Percentiles rank a stretch among this genome's conserved stretches.
These are phyloP conservation scores for Barypeithes pellucidus DNA, from an alignment of 2,888 invertebrate species.

Conservation along the genomic window DNA sequence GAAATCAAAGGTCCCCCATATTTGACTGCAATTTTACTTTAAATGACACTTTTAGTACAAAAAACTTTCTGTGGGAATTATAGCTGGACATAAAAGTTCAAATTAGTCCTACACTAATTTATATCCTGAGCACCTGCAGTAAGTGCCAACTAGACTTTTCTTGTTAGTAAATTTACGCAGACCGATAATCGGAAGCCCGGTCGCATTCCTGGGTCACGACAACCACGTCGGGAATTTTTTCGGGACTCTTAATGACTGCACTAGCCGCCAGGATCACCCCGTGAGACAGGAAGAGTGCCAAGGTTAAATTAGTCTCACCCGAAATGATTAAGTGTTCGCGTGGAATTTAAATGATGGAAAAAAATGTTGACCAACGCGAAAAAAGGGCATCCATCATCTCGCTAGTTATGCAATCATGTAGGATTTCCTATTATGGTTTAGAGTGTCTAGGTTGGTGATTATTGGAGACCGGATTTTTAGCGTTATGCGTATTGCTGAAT, in stretches of 20 bases:
- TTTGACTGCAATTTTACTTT: too few relatives aligned
- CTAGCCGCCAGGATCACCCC: conserved; percentile 53
- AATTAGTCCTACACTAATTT: too few relatives aligned
- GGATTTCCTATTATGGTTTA: not conserved
- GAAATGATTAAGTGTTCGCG: conserved; percentile 48
- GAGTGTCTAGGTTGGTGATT: not conserved
- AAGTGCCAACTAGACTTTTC: conserved; percentile 47
- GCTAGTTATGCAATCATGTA: conserved; percentile 25
- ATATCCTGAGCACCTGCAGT: conserved; percentile 21
- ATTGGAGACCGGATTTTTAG: too few relatives aligned
- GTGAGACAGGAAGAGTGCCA: conserved; percentile 53
- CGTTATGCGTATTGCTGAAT: too few relatives aligned
- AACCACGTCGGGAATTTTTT: conserved; percentile 52
- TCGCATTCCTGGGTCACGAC: conserved; percentile 50
- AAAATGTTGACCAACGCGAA: conserved; percentile 51
- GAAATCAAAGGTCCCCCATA: too few relatives aligned
- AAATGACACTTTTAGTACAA: too few relatives aligned
- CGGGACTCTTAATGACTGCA: conserved; percentile 51
- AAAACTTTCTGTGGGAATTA: too few relatives aligned
- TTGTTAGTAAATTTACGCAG: conserved; percentile 45
- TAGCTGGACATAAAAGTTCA: too few relatives aligned
- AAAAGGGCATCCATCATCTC: conserved; percentile 43
- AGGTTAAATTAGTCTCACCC: conserved; percentile 52
- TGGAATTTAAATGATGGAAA: conserved; percentile 51
- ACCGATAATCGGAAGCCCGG: conserved; percentile 46